Percentiles rank a stretch among this genome's conserved stretches.
These are phyloP conservation scores for Nothura maculosa DNA, from an alignment of 2,797 vertebrate species.

Conservation along the genomic window DNA sequence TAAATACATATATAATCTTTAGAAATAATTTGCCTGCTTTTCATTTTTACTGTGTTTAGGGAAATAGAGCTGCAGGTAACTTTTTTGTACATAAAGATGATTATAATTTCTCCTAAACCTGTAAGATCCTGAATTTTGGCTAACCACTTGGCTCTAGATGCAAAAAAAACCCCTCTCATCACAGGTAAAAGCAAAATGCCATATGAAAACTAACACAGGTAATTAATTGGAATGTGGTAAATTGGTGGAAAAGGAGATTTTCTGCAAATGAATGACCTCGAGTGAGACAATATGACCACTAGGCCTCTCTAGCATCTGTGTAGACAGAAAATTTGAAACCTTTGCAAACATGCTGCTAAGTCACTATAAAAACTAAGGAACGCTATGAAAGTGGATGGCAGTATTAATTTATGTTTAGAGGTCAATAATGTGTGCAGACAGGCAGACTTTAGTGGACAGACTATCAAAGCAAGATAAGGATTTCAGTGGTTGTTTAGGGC, in stretches of 20 bases:
- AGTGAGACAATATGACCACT: slow-evolving; percentile 10
- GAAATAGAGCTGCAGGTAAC: neutral
- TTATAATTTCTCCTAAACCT: slow-evolving; percentile 35
- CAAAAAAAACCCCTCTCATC: neutral
- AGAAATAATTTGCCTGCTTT: neutral
- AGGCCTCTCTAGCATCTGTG: neutral
- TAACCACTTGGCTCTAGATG: slow-evolving; percentile 25
- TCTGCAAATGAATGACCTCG: slow-evolving; percentile 19
- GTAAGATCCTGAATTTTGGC: slow-evolving; percentile 19
- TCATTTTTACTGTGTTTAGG: neutral
- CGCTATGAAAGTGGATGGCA: neutral
- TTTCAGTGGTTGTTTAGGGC: neutral
- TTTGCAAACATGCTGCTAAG: neutral
- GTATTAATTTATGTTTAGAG: neutral
- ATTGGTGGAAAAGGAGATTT: slow-evolving; percentile 17
- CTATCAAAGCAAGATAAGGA: neutral
- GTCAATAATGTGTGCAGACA: neutral
- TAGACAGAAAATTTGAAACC: neutral
- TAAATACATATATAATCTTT: neutral
- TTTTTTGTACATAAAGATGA: slow-evolving; percentile 20
- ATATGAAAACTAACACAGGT: slow-evolving; percentile 14
- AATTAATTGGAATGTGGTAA: slow-evolving; percentile 32
- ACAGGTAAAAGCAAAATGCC: neutral
- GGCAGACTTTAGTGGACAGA: slow-evolving; percentile 5
- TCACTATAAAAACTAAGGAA: neutral